A percentile compares a stretch with the other conserved stretches of the same genome.
Evolutionary conservation across 30 jellyfish, hydroid and myxozoan genomes (phyloP).

Genomic region (Aurelia coerulea): DNA sequence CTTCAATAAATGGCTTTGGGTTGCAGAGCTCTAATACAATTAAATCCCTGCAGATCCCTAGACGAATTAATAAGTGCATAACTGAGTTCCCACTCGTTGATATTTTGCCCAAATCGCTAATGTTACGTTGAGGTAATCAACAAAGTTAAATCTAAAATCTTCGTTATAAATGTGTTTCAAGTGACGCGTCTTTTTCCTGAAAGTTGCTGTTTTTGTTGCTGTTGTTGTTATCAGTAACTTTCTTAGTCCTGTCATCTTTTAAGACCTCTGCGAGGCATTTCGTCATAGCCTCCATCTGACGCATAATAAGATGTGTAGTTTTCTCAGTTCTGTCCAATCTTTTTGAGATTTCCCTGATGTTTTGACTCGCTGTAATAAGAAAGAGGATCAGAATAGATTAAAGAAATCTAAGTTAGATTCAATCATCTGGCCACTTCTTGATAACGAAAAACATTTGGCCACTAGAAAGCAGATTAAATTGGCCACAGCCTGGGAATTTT

Average conservation of each 20-base stretch:
- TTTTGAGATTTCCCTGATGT: slow-evolving; percentile 41
- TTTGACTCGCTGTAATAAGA: slow-evolving; percentile 19
- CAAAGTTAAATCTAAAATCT: background rate
- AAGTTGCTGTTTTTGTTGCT: slow-evolving; percentile 12
- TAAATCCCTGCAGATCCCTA: no score
- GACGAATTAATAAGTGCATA: no score
- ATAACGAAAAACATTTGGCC: no score
- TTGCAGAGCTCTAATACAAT: no score
- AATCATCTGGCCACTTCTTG: no score
- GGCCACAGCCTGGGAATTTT: no score
- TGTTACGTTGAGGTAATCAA: background rate
- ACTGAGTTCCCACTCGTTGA: background rate
- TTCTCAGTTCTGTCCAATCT: slow-evolving; percentile 50
- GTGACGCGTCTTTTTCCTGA: background rate
- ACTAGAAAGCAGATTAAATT: no score
- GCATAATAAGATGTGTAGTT: slow-evolving; percentile 60
- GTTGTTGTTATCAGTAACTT: slow-evolving; percentile 1
- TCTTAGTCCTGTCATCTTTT: slow-evolving; percentile 15
- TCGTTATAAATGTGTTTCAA: slow-evolving; percentile 40
- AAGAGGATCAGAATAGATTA: no score
- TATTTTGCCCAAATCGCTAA: background rate
- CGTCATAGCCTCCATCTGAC: slow-evolving; percentile 65
- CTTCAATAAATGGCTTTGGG: no score
- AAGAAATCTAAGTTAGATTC: no score
- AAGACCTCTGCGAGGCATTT: slow-evolving; percentile 59